Conservation (phyloP, 2,113 vertebrate species). For the Ursus arctos region DNA sequence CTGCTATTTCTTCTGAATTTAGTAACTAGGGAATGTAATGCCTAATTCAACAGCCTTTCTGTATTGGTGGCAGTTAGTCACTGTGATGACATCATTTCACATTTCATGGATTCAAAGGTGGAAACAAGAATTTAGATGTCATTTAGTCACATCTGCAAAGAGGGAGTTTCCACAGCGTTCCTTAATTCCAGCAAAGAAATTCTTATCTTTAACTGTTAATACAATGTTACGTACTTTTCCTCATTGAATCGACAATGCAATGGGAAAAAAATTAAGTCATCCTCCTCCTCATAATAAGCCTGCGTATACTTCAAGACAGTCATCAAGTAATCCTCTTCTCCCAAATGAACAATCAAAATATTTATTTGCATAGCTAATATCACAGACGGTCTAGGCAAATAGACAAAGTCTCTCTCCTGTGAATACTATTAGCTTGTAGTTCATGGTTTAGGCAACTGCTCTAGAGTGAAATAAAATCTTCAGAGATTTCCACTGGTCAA, state of each 20-base stretch:
- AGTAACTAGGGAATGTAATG: background rate
- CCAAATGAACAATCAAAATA: constrained; percentile 71
- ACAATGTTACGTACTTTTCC: constrained; percentile 24
- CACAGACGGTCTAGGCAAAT: constrained; percentile 49
- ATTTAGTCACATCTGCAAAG: constrained; percentile 27
- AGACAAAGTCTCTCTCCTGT: constrained; percentile 41
- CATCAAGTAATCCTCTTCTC: constrained; percentile 68
- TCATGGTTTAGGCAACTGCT: constrained; percentile 36
- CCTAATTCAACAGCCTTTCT: background rate
- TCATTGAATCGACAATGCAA: constrained; percentile 36
- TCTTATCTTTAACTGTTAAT: constrained; percentile 42
- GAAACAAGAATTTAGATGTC: constrained; percentile 34
- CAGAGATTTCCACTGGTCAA: constrained; percentile 4
- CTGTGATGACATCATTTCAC: background rate
- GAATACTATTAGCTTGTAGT: constrained; percentile 57
- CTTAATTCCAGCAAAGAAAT: constrained; percentile 47
- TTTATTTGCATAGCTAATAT: constrained; percentile 70
- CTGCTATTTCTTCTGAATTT: background rate
- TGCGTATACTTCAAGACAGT: constrained; percentile 52
- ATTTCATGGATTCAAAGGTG: constrained; percentile 26
- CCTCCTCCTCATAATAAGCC: constrained; percentile 34
- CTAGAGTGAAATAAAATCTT: constrained; percentile 35
- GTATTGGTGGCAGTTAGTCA: background rate
- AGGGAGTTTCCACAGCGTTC: background rate
- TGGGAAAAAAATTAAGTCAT: background rate